Conservation (phyloP, 1,140 invertebrate species). For the Stegodyphus mimosarum region DNA sequence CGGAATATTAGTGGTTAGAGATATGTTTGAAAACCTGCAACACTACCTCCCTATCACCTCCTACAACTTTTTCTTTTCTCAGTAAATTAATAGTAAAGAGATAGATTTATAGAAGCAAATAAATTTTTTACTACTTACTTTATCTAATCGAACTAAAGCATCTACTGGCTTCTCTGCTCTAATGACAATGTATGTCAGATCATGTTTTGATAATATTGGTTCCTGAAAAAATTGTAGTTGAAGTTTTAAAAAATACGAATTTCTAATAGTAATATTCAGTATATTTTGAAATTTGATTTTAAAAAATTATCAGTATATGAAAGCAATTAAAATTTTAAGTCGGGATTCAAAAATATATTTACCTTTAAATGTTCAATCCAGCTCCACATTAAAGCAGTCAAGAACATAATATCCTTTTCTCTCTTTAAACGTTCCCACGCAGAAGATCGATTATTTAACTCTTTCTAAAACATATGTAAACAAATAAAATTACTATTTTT, state of each 20-base stretch:
- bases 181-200: constrained; percentile 76
- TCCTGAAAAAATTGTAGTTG: constrained; percentile 66
- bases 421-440: constrained; percentile 62
- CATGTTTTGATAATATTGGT: constrained; percentile 76
- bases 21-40: too few relatives aligned
- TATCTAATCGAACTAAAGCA: constrained; percentile 75
- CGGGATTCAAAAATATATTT: background rate
- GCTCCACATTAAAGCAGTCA: constrained; percentile 62
- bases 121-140: constrained; percentile 68
- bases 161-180: constrained; percentile 68
- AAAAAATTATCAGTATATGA: too few relatives aligned
- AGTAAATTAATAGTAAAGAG: too few relatives aligned
- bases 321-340: background rate
- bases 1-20: too few relatives aligned
- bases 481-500: too few relatives aligned
- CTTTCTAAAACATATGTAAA: constrained; percentile 48
- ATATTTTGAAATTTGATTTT: background rate
- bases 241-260: background rate
- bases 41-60: too few relatives aligned
- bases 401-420: constrained; percentile 61
- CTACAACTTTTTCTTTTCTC: too few relatives aligned
- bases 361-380: constrained; percentile 63
- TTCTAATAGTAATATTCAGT: background rate
- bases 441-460: constrained; percentile 61
- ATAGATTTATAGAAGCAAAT: too few relatives aligned